Conservation (phyloP, 2,797 vertebrate species). For the Liasis olivaceus region DNA sequence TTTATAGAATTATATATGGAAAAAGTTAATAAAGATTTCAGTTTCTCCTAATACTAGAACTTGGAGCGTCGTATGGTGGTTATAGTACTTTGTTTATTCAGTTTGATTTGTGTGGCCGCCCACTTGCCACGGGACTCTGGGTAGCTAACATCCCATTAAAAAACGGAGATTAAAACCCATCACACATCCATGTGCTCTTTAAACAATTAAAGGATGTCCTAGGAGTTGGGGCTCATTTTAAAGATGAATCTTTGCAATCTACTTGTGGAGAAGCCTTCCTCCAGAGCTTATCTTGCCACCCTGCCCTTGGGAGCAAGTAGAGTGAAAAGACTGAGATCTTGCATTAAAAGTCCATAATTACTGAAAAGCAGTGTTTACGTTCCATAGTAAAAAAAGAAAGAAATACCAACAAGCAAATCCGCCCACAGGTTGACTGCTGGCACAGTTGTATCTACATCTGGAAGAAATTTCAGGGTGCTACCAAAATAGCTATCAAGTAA, state of each 20-base stretch:
- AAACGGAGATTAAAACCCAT: background rate
- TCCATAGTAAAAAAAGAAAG: slow-evolving; percentile 81
- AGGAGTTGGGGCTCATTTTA: background rate
- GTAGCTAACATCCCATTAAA: background rate
- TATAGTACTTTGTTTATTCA: background rate
- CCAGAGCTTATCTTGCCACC: background rate
- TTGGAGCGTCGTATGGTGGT: background rate
- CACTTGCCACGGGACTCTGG: background rate
- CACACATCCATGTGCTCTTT: background rate
- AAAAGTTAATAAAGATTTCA: background rate
- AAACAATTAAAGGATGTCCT: background rate
- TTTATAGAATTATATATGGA: background rate
- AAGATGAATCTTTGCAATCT: no score
- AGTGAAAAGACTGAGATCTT: slow-evolving; percentile 69
- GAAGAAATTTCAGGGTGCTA: slow-evolving; percentile 83
- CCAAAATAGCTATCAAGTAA: slow-evolving; percentile 72
- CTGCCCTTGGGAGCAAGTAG: slow-evolving; percentile 42
- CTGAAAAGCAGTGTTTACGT: slow-evolving; percentile 93
- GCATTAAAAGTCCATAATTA: slow-evolving; percentile 87
- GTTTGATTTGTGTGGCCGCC: background rate
- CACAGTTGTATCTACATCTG: slow-evolving; percentile 83
- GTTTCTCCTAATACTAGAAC: background rate
- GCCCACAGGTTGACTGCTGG: slow-evolving; percentile 72
- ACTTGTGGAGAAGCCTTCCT: background rate
- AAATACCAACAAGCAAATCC: slow-evolving; percentile 73